phyloP scores from a whole-genome alignment of 2,888 invertebrate species.

The Dicranocentrus wangi region DNA sequence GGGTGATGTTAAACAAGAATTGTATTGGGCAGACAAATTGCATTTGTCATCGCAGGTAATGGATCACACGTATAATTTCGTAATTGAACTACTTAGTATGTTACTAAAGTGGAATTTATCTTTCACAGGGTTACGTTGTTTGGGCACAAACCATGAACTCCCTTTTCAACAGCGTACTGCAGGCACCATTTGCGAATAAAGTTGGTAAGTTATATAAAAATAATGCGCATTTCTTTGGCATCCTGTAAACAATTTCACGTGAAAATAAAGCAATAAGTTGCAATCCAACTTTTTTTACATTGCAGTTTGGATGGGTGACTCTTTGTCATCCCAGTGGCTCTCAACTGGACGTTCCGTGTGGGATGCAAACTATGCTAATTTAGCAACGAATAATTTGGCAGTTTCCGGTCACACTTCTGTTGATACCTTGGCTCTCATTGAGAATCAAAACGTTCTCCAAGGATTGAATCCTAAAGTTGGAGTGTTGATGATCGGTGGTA shows the following conservation, averaged over 20 bases:
- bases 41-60: constrained; percentile 44
- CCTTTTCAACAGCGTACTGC: constrained; percentile 37
- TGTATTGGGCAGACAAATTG: constrained; percentile 38
- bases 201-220: constrained; percentile 6
- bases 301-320: constrained; percentile 57
- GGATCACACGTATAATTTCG: no score
- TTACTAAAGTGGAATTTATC: no score
- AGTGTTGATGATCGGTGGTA: constrained; percentile 35
- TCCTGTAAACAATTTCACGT: constrained; percentile 5
- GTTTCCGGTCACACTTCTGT: constrained; percentile 13
- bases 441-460: constrained; percentile 25
- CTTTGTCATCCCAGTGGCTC: constrained; percentile 37
- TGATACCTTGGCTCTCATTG: constrained; percentile 33
- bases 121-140: constrained; percentile 36
- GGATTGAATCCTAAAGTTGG: constrained; percentile 37
- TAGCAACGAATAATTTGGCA: constrained; percentile 11
- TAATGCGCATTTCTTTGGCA: no score
- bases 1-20: constrained; percentile 40
- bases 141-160: constrained; percentile 61
- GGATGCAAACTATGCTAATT: constrained; percentile 18
- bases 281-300: not conserved
- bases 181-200: not conserved
- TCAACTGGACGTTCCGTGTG: constrained; percentile 16
- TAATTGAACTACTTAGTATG: no score
- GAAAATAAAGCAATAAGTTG: not conserved